These are phyloP conservation scores for Meandrina meandrites DNA, from an alignment of 92 coral and sea anemone species.

Conservation along the genomic window DNA sequence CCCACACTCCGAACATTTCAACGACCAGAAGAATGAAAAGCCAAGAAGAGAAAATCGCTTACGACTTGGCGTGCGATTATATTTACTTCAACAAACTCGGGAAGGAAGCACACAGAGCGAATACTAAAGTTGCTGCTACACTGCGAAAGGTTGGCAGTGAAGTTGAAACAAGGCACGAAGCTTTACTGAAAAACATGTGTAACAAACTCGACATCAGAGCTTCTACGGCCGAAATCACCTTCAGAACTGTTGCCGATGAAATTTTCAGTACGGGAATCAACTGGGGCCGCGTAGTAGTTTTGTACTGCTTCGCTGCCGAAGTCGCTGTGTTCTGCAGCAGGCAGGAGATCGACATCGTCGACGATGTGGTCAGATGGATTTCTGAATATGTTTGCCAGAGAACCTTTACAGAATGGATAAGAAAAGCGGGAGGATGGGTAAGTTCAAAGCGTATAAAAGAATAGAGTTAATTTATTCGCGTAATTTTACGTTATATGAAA, in stretches of 20 bases:
- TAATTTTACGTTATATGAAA: constrained; percentile 35
- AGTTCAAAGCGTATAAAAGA: constrained; percentile 12
- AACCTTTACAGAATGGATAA: constrained; percentile 73
- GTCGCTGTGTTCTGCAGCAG: constrained; percentile 73
- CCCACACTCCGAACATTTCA: constrained; percentile 32
- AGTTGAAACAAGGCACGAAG: constrained; percentile 81
- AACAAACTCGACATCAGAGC: constrained; percentile 63
- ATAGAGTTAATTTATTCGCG: constrained; percentile 7
- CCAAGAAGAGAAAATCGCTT: constrained; percentile 46
- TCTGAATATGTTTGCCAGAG: constrained; percentile 70
- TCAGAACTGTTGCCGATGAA: constrained; percentile 75
- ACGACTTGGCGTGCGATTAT: constrained; percentile 80
- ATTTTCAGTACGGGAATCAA: constrained; percentile 78
- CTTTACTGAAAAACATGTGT: constrained; percentile 80
- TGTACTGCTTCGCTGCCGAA: constrained; percentile 82
- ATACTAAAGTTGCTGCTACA: constrained; percentile 57
- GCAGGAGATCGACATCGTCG: constrained; percentile 54
- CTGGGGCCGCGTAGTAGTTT: constrained; percentile 94
- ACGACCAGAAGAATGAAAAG: constrained; percentile 30
- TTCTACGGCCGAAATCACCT: constrained; percentile 54
- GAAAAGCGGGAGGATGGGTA: constrained; percentile 96
- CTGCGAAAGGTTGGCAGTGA: constrained; percentile 79
- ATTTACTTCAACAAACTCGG: constrained; percentile 73
- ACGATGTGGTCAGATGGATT: constrained; percentile 71
- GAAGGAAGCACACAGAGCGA: constrained; percentile 39